Conservation (phyloP, 2,888 invertebrate species). For the Melolontha melolontha region DNA sequence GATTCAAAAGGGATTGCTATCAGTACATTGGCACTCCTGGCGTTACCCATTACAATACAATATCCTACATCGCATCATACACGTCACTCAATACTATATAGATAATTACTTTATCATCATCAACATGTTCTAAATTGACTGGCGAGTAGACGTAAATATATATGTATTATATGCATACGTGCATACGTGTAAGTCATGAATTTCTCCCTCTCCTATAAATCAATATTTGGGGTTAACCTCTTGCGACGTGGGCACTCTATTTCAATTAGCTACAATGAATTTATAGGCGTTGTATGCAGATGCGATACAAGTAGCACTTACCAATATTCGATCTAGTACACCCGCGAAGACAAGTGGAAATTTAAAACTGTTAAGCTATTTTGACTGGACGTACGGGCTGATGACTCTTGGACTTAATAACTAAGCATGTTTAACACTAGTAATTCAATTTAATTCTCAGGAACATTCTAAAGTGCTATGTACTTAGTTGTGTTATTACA, state of each 20-base stretch:
- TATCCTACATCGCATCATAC: slow-evolving; percentile 2
- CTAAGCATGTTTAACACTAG: too few species aligned
- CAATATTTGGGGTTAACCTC: slow-evolving; percentile 39
- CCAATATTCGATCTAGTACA: slow-evolving; percentile 6
- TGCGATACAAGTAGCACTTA: slow-evolving; percentile 40
- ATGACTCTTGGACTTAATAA: too few species aligned
- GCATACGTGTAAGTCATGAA: background rate
- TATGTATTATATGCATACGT: background rate
- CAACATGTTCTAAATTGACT: slow-evolving; percentile 8
- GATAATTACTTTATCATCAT: slow-evolving; percentile 10
- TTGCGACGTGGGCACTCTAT: slow-evolving; percentile 43
- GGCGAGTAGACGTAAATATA: slow-evolving; percentile 1
- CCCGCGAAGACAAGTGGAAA: background rate
- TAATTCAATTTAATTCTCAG: too few species aligned
- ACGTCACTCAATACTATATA: slow-evolving; percentile 7
- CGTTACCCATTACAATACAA: background rate
- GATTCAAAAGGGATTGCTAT: slow-evolving; percentile 33
- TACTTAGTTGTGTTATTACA: too few species aligned
- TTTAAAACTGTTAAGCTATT: slow-evolving; percentile 24
- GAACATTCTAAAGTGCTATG: too few species aligned
- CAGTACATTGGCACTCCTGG: slow-evolving; percentile 28
- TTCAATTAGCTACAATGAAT: slow-evolving; percentile 48
- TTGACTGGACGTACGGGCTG: slow-evolving; percentile 5
- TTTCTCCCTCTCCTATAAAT: slow-evolving; percentile 8
- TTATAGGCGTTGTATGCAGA: slow-evolving; percentile 47